Conservation (phyloP, 2,797 vertebrate species). For the Schizopygopsis pylzovi region DNA sequence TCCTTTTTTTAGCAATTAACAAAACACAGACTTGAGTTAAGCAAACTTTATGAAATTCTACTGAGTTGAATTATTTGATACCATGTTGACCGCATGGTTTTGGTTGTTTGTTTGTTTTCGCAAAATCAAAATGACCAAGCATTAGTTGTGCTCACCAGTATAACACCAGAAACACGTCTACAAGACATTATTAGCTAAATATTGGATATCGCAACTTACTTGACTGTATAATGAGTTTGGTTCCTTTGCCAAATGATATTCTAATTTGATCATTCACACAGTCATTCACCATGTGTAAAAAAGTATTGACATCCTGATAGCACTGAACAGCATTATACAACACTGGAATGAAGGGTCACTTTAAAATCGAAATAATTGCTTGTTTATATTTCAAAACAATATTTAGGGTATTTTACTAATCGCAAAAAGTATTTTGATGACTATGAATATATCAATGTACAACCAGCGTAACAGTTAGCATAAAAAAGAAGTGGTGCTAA, state of each 20-base stretch:
- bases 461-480: background rate
- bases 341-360: background rate
- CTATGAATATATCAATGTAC: background rate
- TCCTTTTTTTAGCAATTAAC: no score
- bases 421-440: background rate
- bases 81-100: background rate
- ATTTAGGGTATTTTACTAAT: background rate
- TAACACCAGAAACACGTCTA: background rate
- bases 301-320: background rate
- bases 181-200: background rate
- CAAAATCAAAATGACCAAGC: background rate
- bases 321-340: background rate
- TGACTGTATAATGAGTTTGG: constrained; percentile 43
- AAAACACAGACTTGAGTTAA: background rate
- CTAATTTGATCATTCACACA: constrained; percentile 46
- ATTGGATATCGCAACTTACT: constrained; percentile 49
- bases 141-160: background rate
- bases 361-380: background rate
- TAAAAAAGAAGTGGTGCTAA: background rate
- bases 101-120: background rate
- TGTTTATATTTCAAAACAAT: background rate
- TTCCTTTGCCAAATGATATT: constrained; percentile 42
- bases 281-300: constrained; percentile 1
- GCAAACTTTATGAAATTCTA: background rate
- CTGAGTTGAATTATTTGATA: background rate